Conservation (phyloP, 2,888 invertebrate species). For the Heliothis peltigera region DNA sequence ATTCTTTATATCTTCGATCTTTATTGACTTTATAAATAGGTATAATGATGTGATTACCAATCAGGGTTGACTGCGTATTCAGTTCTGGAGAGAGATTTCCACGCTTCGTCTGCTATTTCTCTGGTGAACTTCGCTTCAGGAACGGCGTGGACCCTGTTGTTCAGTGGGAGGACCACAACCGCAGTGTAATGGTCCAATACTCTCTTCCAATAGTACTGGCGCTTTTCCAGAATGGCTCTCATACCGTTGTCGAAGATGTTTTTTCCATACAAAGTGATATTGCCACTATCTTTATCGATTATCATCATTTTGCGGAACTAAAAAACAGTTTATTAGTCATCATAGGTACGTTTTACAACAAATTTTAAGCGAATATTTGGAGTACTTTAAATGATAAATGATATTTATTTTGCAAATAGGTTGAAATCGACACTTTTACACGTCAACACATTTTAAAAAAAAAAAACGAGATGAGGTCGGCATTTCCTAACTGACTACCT, state of each 20-base stretch:
- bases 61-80: slow-evolving; percentile 83
- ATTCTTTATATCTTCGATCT: slow-evolving; percentile 30
- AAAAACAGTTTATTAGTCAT: slow-evolving; percentile 29
- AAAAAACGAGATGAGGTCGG: too few species aligned
- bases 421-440: too few species aligned
- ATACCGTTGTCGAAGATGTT: slow-evolving; percentile 80
- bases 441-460: too few species aligned
- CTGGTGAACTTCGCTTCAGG: slow-evolving; percentile 75
- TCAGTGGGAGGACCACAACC: slow-evolving; percentile 77
- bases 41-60: slow-evolving; percentile 71
- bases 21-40: slow-evolving; percentile 25
- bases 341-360: neutral
- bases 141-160: slow-evolving; percentile 72
- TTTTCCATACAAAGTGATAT: slow-evolving; percentile 75
- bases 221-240: slow-evolving; percentile 75
- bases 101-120: slow-evolving; percentile 75
- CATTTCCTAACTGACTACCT: too few species aligned
- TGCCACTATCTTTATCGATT: slow-evolving; percentile 74
- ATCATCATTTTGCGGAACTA: slow-evolving; percentile 80
- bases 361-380: slow-evolving; percentile 7
- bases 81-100: slow-evolving; percentile 74
- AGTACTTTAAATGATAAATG: too few species aligned
- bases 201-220: slow-evolving; percentile 82
- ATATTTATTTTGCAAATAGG: too few species aligned
- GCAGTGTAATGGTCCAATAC: slow-evolving; percentile 83